Base-by-base conservation (phyloP, 2,797 vertebrate genomes). In the Pseudochaenichthys georgianus region DNA sequence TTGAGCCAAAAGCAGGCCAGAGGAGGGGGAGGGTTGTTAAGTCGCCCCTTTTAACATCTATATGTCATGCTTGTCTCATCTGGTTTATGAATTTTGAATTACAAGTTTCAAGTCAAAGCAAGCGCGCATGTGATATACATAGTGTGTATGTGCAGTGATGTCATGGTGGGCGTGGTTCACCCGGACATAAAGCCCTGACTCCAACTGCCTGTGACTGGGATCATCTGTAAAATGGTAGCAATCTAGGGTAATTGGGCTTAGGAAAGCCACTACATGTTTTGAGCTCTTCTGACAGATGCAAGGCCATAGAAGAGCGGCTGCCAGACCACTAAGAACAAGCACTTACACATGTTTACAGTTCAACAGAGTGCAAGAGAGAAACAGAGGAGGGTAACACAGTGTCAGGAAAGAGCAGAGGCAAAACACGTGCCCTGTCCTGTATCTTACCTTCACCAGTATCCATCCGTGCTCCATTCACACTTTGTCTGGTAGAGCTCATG, bases 231-330 rank as follows among this genome's bases (percentile, higher is more conserved):
- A 93, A 94, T 92, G 73, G 87, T 83, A 93, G 90, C 93, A 91
- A 90, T 93, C 91, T 94, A 81, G 73, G 81, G 91, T 94, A 95
- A 95, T 94, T 90, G 92, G 91, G 77, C 80, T 87, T 85, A 92
- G 88, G 89, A 38, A 91, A 93, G 84, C 81, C 85, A 75, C 81
- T 87, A 88, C 93, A 92, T 83, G 86, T 83, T 91, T 91, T 89
- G 93, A 92, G 93, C 91, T 87, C 87, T 71, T 86, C 76, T 80
- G 70, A 93, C 92, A 94, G 94, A 94, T 88, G 72, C 66, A 61
- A 88, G 89, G 90, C 88, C 88, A 82, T 84, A 83, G 64, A 80
- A 80, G 84, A 93, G 73, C 34, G 61, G 64, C 82, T 77, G 84
- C 86, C 88, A 88, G 77, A 85, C 89, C 88, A 70, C 81, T 76